Evolutionary conservation across 2,797 vertebrate genomes (phyloP).

Genomic region (Eremophila alpestris): DNA sequence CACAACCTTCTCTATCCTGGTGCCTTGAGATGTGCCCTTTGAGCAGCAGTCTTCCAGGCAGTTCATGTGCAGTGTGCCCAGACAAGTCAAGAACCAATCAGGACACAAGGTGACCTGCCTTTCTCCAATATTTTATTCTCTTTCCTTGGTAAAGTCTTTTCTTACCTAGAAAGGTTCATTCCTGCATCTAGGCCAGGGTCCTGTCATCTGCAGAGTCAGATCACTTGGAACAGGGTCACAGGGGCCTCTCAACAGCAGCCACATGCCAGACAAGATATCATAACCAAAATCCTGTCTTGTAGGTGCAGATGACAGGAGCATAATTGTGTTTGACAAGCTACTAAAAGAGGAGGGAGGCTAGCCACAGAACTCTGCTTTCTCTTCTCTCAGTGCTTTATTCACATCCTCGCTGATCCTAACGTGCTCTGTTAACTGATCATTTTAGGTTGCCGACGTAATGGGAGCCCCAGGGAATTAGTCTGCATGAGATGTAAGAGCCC

Average conservation of each 20-base stretch:
- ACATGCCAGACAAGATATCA: constrained; percentile 35
- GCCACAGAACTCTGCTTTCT: not conserved
- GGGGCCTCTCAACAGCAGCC: constrained; percentile 33
- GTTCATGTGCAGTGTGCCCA: not conserved
- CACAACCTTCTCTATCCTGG: not conserved
- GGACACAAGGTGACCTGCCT: not conserved
- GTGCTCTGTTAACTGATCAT: constrained; percentile 41
- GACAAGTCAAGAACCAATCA: not conserved
- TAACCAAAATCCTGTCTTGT: constrained; percentile 42
- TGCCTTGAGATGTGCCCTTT: not conserved
- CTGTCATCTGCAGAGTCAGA: constrained; percentile 9
- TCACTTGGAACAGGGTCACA: constrained; percentile 2
- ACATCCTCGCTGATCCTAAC: not conserved
- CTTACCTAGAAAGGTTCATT: not conserved
- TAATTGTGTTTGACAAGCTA: constrained; percentile 52
- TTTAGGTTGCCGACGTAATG: constrained; percentile 41
- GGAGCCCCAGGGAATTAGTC: constrained; percentile 38
- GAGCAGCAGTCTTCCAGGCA: not conserved
- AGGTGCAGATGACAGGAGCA: constrained; percentile 31
- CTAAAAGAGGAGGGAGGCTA: constrained; percentile 25
- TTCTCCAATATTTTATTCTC: not conserved
- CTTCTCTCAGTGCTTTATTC: not conserved
- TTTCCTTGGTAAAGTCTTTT: not conserved
- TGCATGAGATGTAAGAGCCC: constrained; percentile 54
- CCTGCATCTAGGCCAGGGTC: constrained; percentile 16